These are phyloP conservation scores for Bugula neritina DNA, from an alignment of 2,888 invertebrate genomes.

Conservation along the genomic window DNA sequence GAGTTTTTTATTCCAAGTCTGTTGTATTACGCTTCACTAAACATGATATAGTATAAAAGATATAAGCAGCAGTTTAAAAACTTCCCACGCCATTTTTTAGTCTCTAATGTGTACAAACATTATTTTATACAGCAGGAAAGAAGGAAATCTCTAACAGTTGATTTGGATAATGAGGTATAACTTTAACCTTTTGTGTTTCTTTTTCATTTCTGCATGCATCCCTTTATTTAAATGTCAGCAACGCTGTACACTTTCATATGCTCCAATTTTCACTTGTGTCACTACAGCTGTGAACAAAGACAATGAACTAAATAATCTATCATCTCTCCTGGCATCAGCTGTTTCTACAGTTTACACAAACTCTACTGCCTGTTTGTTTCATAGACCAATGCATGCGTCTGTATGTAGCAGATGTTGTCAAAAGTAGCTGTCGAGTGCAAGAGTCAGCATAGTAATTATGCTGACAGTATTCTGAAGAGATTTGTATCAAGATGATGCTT, in stretches of 20 bases:
- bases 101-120: no score
- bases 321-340: neutral
- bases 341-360: no score
- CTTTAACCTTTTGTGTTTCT: neutral
- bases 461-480: no score
- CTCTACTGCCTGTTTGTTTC: no score
- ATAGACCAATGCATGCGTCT: conserved; percentile 1
- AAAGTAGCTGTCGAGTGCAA: no score
- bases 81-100: no score
- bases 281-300: neutral
- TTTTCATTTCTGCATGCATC: neutral
- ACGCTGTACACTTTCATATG: neutral
- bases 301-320: no score
- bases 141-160: conserved; percentile 9
- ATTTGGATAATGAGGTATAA: conserved; percentile 18
- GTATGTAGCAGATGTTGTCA: neutral
- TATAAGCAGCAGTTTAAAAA: no score
- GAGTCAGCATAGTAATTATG: no score
- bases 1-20: no score
- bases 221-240: neutral
- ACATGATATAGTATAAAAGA: no score
- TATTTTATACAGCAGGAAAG: conserved; percentile 7
- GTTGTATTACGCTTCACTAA: no score
- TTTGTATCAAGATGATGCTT: neutral
- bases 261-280: neutral